These are phyloP conservation scores for Cynodonichthys magdalenae DNA, from an alignment of 2,797 vertebrate genomes.

Conservation along the genomic window DNA sequence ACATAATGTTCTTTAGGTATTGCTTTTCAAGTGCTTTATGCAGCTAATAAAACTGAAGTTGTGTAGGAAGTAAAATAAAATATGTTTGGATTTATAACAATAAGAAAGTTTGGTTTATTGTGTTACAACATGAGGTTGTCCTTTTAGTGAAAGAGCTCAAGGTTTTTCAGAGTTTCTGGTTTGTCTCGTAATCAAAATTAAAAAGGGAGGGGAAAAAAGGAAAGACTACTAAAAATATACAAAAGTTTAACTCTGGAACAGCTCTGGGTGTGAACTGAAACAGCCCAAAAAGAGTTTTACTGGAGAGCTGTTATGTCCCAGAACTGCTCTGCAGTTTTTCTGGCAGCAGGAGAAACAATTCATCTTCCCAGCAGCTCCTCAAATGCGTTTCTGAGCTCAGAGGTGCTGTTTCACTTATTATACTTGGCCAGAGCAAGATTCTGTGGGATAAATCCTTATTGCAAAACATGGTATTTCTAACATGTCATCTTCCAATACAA, in stretches of 20 bases:
- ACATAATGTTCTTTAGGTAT: too few relatives aligned
- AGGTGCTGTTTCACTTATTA: constrained; percentile 3
- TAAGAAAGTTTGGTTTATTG: not conserved
- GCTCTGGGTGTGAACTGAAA: constrained; percentile 5
- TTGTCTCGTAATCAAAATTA: not conserved
- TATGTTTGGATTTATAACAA: not conserved
- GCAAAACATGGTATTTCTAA: constrained; percentile 12
- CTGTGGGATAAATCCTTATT: not conserved
- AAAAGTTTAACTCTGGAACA: constrained; percentile 11
- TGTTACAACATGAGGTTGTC: not conserved
- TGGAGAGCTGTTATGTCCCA: constrained; percentile 14
- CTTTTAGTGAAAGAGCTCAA: not conserved
- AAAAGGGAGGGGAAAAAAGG: not conserved
- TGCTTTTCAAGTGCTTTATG: too few relatives aligned
- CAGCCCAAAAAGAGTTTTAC: constrained; percentile 7
- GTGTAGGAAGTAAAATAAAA: too few relatives aligned
- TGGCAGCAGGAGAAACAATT: not conserved
- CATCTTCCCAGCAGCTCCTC: constrained; percentile 7
- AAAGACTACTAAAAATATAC: constrained; percentile 10
- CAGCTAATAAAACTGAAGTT: too few relatives aligned
- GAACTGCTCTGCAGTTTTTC: constrained; percentile 13
- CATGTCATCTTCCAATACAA: not conserved
- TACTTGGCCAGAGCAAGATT: not conserved
- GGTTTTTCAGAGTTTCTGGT: constrained; percentile 1
- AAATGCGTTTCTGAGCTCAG: too few relatives aligned